phyloP scores from a whole-genome alignment of 2,888 invertebrate species.

The Dasypolia templi region DNA sequence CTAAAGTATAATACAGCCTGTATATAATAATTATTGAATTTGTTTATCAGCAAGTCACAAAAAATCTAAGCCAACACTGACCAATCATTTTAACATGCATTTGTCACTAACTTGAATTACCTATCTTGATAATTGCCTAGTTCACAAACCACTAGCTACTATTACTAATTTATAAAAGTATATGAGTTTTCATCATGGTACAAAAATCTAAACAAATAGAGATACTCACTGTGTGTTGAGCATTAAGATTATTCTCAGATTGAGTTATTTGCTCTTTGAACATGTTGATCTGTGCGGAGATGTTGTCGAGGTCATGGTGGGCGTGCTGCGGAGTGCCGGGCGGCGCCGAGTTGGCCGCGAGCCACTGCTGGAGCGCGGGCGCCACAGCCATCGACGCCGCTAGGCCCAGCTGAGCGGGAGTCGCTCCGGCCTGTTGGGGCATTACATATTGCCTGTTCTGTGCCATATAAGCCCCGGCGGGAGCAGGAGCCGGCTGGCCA shows the following conservation, averaged over 20 bases:
- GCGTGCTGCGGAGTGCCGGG: constrained; percentile 73
- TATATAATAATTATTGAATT: constrained; percentile 61
- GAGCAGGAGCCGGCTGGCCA: constrained; percentile 88
- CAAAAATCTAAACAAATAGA: constrained; percentile 1
- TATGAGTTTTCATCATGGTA: background rate
- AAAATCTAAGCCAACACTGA: constrained; percentile 24
- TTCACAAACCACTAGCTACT: constrained; percentile 31
- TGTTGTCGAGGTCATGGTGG: constrained; percentile 87
- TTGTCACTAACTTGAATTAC: constrained; percentile 2
- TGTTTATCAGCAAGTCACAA: constrained; percentile 33
- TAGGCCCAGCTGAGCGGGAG: constrained; percentile 90
- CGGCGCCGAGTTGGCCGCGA: constrained; percentile 84
- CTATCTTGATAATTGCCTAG: constrained; percentile 8
- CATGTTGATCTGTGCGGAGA: constrained; percentile 94
- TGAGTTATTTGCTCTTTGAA: constrained; percentile 98
- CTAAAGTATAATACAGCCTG: constrained; percentile 57
- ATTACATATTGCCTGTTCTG: constrained; percentile 91
- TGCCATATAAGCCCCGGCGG: constrained; percentile 90
- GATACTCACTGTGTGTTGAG: constrained; percentile 96
- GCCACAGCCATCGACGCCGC: constrained; percentile 89
- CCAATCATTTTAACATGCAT: constrained; percentile 30
- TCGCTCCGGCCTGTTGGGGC: constrained; percentile 90
- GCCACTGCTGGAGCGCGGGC: constrained; percentile 87
- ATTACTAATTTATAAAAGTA: constrained; percentile 6
- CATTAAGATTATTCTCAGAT: constrained; percentile 98